Conservation (phyloP, 2,113 vertebrate species). For the Parus major region DNA sequence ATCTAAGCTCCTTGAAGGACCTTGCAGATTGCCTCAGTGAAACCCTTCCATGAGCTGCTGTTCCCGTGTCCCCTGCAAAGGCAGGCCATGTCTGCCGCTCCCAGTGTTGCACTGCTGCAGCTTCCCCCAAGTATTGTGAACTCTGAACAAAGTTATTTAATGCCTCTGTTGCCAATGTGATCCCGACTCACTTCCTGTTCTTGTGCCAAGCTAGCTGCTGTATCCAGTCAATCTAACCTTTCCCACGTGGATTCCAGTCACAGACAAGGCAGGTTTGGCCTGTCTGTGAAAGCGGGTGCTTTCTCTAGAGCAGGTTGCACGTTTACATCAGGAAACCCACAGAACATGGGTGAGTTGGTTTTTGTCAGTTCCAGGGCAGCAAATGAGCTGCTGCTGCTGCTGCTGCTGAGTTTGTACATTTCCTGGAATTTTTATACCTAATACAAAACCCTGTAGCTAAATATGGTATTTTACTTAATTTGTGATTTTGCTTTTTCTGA, state of each 20-base stretch:
- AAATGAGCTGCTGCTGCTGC: not conserved
- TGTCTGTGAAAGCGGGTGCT: slow-evolving; percentile 16
- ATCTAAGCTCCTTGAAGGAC: slow-evolving; percentile 66
- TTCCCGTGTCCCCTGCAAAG: not conserved
- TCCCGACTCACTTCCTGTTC: slow-evolving; percentile 41
- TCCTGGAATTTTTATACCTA: not conserved
- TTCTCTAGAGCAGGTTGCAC: slow-evolving; percentile 59
- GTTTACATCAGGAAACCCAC: slow-evolving; percentile 41
- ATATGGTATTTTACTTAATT: not conserved
- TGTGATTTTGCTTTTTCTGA: not conserved
- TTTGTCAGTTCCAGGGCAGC: not conserved
- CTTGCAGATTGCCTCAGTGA: slow-evolving; percentile 35
- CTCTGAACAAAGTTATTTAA: slow-evolving; percentile 43
- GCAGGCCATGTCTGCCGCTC: slow-evolving; percentile 27
- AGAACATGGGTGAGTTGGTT: not conserved
- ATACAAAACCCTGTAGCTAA: not conserved
- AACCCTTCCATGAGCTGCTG: slow-evolving; percentile 30
- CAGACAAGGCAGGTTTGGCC: slow-evolving; percentile 5
- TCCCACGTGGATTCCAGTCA: not conserved
- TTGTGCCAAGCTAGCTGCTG: slow-evolving; percentile 70
- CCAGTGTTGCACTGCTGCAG: slow-evolving; percentile 24
- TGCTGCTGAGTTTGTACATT: not conserved
- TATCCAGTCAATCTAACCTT: slow-evolving; percentile 23
- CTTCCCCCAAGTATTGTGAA: not conserved
- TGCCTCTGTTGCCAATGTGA: slow-evolving; percentile 20